phyloP scores from a whole-genome alignment of 23 tunicate genomes.

The Aplidium turbinatum region DNA sequence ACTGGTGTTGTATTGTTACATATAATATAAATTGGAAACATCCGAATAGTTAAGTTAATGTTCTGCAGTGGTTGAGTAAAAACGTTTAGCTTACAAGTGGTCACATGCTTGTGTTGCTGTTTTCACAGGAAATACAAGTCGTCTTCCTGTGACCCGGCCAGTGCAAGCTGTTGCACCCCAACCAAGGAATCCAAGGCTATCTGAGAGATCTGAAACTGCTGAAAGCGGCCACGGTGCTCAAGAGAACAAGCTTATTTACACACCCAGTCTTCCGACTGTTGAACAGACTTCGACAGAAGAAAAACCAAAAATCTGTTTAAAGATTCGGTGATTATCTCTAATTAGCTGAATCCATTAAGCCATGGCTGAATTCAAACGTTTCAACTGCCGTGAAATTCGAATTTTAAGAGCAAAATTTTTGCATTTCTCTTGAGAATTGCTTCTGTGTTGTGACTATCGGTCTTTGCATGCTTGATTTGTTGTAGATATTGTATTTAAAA shows the following conservation, averaged over 20 bases:
- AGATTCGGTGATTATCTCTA: too few species aligned
- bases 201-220: conserved; percentile 10
- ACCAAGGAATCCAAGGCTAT: conserved; percentile 47
- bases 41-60: too few species aligned
- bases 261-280: not conserved
- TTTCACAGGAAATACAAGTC: conserved; percentile 19
- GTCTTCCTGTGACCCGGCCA: conserved; percentile 39
- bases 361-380: too few species aligned
- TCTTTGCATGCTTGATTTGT: too few species aligned
- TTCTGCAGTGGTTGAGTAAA: too few species aligned
- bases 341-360: too few species aligned
- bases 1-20: not conserved
- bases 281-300: conserved; percentile 45
- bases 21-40: not conserved
- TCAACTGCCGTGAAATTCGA: too few species aligned
- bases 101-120: too few species aligned
- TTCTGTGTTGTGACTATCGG: too few species aligned
- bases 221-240: not conserved
- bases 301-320: conserved; percentile 77
- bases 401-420: not conserved
- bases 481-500: too few species aligned
- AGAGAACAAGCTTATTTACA: not conserved
- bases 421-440: too few species aligned
- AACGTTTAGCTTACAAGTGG: too few species aligned
- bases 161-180: conserved; percentile 75